Base-by-base conservation (phyloP, 2,797 vertebrate species). In the Phoebastria nigripes region DNA sequence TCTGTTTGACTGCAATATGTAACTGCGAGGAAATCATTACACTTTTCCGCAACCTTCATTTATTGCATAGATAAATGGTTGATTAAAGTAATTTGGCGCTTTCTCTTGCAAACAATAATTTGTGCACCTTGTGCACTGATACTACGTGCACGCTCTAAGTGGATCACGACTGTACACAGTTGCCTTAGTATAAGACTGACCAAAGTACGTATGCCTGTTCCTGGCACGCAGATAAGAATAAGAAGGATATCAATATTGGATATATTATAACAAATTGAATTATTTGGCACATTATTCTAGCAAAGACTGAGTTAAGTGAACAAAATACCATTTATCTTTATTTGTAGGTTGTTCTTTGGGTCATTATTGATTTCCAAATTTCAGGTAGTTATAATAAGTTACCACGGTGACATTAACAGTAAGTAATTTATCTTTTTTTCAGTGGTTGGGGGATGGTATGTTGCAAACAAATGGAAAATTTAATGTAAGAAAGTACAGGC, bases 321-420 rank as follows among this genome's bases (percentile, higher is more conserved):
- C n/a, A 66, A 28, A 93, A 81, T 81, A 65, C 4, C n/a, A 62
- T 85, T 92, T 91, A 29, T 93, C 84, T 89, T 89, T 85, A 58
- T 94, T 72, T 81, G 22, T 61, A 51, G 28, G 11, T 62, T 82
- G 61, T 82, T 90, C 67, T 87, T 84, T 0, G 0, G 35, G 24
- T 90, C 17, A 35, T 62, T 92, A 92, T 46, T 83, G 74, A 91
- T 96, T 92, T 85, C 54, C 31, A 92, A 62, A 95, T 94, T 91
- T 93, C 42, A 82, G 35, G 42, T 88, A 72, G 76, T 73, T 95
- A 35, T 5, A 41, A 12, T 85, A 86, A 87, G 71, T 85, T 92
- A 78, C 46, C 56, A 65, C 3, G 1, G 35, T 93, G 89, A 92
- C 33, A 59, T 81, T 56, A 94, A 47, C 33, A 85, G 35, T 54